These are phyloP conservation scores for Platysternon megacephalum DNA, from an alignment of 2,113 vertebrate species.

Conservation along the genomic window DNA sequence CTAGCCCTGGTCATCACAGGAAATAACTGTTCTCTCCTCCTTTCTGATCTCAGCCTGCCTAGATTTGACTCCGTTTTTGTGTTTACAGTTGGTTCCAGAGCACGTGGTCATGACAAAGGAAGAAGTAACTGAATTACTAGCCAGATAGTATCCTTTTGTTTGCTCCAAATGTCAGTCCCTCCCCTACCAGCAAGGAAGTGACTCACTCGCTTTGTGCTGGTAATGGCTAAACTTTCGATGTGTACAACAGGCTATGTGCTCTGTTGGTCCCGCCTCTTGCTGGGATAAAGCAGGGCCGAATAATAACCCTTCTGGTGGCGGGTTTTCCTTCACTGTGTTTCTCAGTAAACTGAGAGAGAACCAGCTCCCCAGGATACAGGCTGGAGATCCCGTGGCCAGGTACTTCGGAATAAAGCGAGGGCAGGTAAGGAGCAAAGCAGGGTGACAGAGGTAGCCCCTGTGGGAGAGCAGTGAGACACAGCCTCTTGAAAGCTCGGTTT, in stretches of 20 bases:
- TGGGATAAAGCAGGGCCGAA: rapidly evolving
- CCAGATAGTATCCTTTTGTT: constrained; percentile 94
- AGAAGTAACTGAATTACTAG: constrained; percentile 92
- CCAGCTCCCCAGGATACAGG: constrained; percentile 96
- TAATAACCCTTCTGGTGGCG: too few species aligned
- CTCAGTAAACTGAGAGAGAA: constrained; percentile 94
- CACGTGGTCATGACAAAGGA: constrained; percentile 99
- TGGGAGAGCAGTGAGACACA: not conserved
- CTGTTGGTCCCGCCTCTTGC: rapidly evolving
- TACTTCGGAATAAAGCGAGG: constrained; percentile 98
- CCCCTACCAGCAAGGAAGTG: rapidly evolving
- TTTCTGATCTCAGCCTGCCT: not conserved
- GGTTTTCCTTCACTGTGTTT: constrained; percentile 62
- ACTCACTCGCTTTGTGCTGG: rapidly evolving
- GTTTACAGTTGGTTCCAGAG: constrained; percentile 92
- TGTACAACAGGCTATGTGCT: rapidly evolving
- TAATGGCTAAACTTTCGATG: rapidly evolving
- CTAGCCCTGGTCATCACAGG: rapidly evolving
- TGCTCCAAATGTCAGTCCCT: rapidly evolving
- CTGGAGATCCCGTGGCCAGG: constrained; percentile 94
- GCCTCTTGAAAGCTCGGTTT: not conserved
- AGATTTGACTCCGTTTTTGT: rapidly evolving
- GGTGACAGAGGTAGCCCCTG: rapidly evolving
- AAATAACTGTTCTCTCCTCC: rapidly evolving
- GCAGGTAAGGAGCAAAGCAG: constrained; percentile 81